Evolutionary conservation across 2,888 invertebrate genomes (phyloP).

Genomic region (Drosophila atripex): DNA sequence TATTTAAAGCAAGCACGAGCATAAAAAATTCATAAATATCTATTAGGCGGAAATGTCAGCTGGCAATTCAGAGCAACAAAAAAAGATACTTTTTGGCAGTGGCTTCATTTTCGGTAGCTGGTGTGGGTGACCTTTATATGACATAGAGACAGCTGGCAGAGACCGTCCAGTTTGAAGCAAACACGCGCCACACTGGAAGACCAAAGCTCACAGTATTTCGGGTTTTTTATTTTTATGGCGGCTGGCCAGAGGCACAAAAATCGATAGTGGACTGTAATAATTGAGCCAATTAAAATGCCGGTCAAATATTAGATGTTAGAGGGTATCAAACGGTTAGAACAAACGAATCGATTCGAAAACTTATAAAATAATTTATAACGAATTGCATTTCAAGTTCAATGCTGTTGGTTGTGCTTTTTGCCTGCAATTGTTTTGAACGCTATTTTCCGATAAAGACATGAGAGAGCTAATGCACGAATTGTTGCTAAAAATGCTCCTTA

Average conservation of each 20-base stretch:
- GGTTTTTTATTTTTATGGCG: slow-evolving; percentile 27
- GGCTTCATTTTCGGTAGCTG: slow-evolving; percentile 21
- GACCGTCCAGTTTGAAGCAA: slow-evolving; percentile 18
- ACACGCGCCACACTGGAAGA: slow-evolving; percentile 64
- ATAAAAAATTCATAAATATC: slow-evolving; percentile 38
- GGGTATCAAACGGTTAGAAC: slow-evolving; percentile 16
- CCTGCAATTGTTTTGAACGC: slow-evolving; percentile 26
- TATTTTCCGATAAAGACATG: slow-evolving; percentile 27
- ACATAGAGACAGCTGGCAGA: slow-evolving; percentile 49
- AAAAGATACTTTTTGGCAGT: slow-evolving; percentile 42
- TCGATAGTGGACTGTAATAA: slow-evolving; percentile 35
- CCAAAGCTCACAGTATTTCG: slow-evolving; percentile 53
- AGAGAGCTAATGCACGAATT: slow-evolving; percentile 31
- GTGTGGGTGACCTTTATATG: slow-evolving; percentile 71
- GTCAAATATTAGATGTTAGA: slow-evolving; percentile 2
- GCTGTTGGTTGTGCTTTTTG: slow-evolving; percentile 8
- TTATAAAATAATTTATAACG: slow-evolving; percentile 1
- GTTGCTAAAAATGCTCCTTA: slow-evolving; percentile 26
- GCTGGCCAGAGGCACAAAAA: slow-evolving; percentile 30
- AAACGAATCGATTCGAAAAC: background rate
- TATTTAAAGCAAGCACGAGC: slow-evolving; percentile 20
- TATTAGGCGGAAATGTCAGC: slow-evolving; percentile 45
- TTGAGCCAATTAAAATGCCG: slow-evolving; percentile 33
- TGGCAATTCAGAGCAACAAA: slow-evolving; percentile 26
- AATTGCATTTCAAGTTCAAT: slow-evolving; percentile 67